Evolutionary conservation across 2,113 vertebrate genomes (phyloP).

Genomic region (Centrocercus urophasianus): DNA sequence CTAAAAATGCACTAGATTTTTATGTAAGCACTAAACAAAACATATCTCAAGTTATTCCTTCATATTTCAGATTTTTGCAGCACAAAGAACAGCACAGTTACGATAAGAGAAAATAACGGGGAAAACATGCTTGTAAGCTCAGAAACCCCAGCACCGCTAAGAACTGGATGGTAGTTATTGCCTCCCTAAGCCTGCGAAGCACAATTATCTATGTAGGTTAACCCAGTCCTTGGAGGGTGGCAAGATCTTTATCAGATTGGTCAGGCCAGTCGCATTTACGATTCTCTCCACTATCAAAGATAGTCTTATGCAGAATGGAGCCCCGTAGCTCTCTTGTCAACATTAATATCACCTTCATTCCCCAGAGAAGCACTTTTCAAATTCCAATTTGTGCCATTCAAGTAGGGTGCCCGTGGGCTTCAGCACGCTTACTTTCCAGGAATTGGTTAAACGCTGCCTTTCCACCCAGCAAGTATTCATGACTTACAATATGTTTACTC

Average conservation of each 20-base stretch:
- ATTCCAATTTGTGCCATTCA: neutral
- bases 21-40: constrained; percentile 12
- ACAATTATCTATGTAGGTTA: neutral
- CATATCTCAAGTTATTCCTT: neutral
- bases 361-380: neutral
- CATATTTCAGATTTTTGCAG: neutral
- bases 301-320: neutral
- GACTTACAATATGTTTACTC: neutral
- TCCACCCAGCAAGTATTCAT: neutral
- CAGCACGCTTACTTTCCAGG: no score
- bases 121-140: neutral
- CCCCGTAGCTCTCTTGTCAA: neutral
- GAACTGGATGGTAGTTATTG: neutral
- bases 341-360: neutral
- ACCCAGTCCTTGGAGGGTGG: fast-evolving
- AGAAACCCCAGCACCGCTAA: neutral
- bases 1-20: neutral
- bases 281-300: neutral
- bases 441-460: neutral
- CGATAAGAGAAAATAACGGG: neutral
- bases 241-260: neutral
- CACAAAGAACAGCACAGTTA: neutral
- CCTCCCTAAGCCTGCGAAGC: neutral
- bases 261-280: neutral
- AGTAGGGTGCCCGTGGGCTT: neutral